These are phyloP conservation scores for Tautogolabrus adspersus DNA, from an alignment of 2,113 vertebrate genomes.

Conservation along the genomic window DNA sequence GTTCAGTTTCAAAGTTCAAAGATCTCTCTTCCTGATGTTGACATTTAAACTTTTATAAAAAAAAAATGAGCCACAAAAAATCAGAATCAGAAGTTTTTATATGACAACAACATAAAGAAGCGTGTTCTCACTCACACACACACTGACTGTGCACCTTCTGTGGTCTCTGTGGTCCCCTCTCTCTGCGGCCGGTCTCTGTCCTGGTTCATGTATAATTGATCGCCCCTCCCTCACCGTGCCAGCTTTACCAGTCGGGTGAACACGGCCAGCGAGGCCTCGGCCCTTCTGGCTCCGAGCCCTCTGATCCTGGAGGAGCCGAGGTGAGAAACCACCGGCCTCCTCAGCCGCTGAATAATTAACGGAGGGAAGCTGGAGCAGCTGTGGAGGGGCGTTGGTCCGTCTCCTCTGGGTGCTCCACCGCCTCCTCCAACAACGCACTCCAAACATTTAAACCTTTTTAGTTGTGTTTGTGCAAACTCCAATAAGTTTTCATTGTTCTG, in stretches of 20 bases:
- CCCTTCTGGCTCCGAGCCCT: conserved; percentile 70
- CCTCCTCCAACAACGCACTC: background rate
- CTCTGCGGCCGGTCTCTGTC: background rate
- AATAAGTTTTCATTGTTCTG: background rate
- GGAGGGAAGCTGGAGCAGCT: conserved; percentile 67
- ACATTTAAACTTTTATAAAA: too few relatives aligned
- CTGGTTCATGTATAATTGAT: conserved; percentile 76
- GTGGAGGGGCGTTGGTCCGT: conserved; percentile 30
- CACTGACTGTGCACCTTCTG: background rate
- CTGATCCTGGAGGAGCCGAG: conserved; percentile 73
- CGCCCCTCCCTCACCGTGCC: conserved; percentile 21
- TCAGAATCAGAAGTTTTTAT: background rate
- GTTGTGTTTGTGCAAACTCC: too few relatives aligned
- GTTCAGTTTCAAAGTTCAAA: too few relatives aligned
- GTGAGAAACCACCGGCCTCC: conserved; percentile 71
- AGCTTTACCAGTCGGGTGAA: conserved; percentile 76
- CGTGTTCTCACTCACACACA: background rate
- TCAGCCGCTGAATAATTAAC: conserved; percentile 80
- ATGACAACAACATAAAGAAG: background rate
- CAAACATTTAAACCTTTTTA: background rate
- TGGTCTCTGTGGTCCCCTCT: background rate
- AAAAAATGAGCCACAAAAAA: too few relatives aligned
- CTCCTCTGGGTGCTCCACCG: conserved; percentile 34
- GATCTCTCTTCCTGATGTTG: too few relatives aligned
- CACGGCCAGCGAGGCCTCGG: conserved; percentile 41